Base-by-base conservation (phyloP, 2,113 vertebrate species). In the Donacobius atricapilla region DNA sequence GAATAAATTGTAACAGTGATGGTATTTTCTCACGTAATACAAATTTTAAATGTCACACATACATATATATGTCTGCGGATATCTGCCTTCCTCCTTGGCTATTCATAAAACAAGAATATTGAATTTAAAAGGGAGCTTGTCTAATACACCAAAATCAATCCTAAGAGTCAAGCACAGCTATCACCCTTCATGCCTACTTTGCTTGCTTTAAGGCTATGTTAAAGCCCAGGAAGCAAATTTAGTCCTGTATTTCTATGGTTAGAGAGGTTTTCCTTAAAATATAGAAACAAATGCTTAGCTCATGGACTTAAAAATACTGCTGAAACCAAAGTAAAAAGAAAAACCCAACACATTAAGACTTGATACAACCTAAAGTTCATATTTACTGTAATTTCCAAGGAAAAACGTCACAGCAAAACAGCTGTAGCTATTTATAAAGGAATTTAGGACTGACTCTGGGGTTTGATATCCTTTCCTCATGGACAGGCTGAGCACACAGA, bases 401-500 rank as follows among this genome's bases (percentile, higher is more conserved):
- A 70, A 79, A 91, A 89, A 56, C 11, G 3, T 15, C 65, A 78
- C 33, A 91, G 82, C 65, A 94, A 93, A 83, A 31, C 87, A 93
- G 54, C 30, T 66, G 54, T 54, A 93, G 35, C 48, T 84, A 80
- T 87, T 92, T 89, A 86, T 47, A 92, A 58, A 84, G 58, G 69
- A 90, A 90, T 95, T 88, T 89, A 90, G 63, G 39, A 81, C 17
- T 86, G 47, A 69, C 51, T 94, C 44, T 83, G 63, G 24, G 15
- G 42, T 64, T 58, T 79, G 78, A 64, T 88, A 71, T 31, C 40
- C 37, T 89, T 94, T 87, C 63, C 48, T 93, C 42, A n/a, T 44
- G 79, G 69, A 94, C 47, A 93, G 65, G 35, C 80, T 94, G 53
- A 96, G 83, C 57, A 97, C 72, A 97, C 30, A 91, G 60, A 6